Evolutionary conservation across 2,113 vertebrate species (phyloP).

Genomic region (Micronycteris hirsuta): DNA sequence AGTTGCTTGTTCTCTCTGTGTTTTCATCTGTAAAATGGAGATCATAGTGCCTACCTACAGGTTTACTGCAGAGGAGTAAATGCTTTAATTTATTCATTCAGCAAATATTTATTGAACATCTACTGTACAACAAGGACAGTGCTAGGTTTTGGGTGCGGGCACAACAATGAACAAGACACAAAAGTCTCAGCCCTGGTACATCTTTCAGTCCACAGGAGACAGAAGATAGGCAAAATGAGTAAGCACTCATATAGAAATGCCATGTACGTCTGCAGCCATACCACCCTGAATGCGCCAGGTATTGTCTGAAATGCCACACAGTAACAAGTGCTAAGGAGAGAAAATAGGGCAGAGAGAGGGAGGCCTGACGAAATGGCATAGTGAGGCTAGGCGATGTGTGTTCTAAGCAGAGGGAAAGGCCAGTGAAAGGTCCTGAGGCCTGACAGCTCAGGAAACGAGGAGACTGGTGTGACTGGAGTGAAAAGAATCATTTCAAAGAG

Average conservation of each 20-base stretch:
- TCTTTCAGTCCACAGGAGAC: no score
- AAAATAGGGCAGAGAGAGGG: neutral
- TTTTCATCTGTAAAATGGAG: neutral
- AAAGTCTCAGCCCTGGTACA: neutral
- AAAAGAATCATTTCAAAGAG: neutral
- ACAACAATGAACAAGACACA: neutral
- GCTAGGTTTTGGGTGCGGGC: neutral
- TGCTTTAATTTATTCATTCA: neutral
- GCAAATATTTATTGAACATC: neutral
- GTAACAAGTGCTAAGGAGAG: neutral
- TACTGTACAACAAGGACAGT: neutral
- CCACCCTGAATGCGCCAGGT: no score
- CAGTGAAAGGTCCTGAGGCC: neutral
- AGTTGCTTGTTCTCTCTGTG: no score
- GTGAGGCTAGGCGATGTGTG: no score
- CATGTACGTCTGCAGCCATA: no score
- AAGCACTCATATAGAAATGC: rapidly evolving
- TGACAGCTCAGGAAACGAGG: neutral
- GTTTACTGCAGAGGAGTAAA: rapidly evolving
- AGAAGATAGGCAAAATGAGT: neutral
- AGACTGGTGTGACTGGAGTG: neutral
- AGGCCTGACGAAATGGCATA: neutral
- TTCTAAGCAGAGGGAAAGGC: neutral
- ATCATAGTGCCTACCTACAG: neutral
- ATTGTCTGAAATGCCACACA: neutral